These are phyloP conservation scores for Eremobia ochroleuca DNA, from an alignment of 2,888 invertebrate genomes.

Conservation along the genomic window DNA sequence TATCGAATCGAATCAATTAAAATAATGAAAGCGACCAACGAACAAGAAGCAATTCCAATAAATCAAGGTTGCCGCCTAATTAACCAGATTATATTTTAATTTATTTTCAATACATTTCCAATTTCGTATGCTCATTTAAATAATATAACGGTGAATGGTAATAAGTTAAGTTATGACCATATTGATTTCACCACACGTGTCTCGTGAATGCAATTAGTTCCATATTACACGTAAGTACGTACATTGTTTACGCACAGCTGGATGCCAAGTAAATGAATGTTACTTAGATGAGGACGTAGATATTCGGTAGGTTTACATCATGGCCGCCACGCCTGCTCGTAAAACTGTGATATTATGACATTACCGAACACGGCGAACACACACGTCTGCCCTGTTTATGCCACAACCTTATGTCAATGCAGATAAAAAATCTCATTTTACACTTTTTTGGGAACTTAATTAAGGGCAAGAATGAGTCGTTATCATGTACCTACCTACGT, in stretches of 20 bases:
- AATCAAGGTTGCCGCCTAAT: constrained; percentile 36
- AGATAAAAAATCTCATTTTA: constrained; percentile 61
- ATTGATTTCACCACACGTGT: constrained; percentile 53
- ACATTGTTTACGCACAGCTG: constrained; percentile 65
- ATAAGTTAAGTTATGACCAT: constrained; percentile 31
- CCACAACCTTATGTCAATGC: constrained; percentile 53
- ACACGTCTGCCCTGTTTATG: constrained; percentile 50
- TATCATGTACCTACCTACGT: neutral
- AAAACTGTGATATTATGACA: constrained; percentile 67
- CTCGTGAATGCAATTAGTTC: constrained; percentile 57
- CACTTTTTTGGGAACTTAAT: constrained; percentile 47
- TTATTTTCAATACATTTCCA: constrained; percentile 43
- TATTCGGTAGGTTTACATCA: constrained; percentile 58
- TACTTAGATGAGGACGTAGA: constrained; percentile 51
- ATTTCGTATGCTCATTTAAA: constrained; percentile 37
- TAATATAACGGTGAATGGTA: constrained; percentile 34
- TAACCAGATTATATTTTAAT: constrained; percentile 29
- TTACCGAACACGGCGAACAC: constrained; percentile 57
- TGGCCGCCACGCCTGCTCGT: constrained; percentile 56
- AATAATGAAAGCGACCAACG: constrained; percentile 47
- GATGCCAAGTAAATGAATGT: constrained; percentile 61
- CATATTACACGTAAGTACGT: constrained; percentile 22
- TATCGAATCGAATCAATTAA: constrained; percentile 48
- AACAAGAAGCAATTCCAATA: constrained; percentile 32
- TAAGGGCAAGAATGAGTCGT: constrained; percentile 16